These are phyloP conservation scores for Omphaloscelis lunosa DNA, from an alignment of 2,888 invertebrate species.

Conservation along the genomic window DNA sequence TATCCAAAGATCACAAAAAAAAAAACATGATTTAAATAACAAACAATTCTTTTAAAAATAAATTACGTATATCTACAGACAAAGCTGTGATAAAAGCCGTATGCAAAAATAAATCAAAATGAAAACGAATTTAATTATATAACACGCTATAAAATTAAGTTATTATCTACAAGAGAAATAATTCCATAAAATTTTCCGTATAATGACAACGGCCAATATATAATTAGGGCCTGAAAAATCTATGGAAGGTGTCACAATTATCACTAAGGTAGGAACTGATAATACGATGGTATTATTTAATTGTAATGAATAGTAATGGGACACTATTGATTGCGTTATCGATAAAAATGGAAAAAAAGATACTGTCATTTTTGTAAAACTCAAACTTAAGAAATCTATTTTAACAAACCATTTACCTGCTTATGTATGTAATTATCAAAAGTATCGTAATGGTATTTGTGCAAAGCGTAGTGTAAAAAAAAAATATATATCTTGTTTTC, in stretches of 20 bases:
- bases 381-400: background rate
- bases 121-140: slow-evolving; percentile 46
- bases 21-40: background rate
- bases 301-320: slow-evolving; percentile 54
- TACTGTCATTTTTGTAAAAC: background rate
- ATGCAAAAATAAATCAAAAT: slow-evolving; percentile 52
- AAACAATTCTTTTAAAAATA: too few relatives aligned
- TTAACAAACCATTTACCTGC: too few relatives aligned
- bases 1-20: background rate
- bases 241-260: slow-evolving; percentile 51
- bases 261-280: slow-evolving; percentile 40
- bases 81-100: background rate
- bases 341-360: slow-evolving; percentile 20
- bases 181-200: slow-evolving; percentile 36
- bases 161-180: slow-evolving; percentile 45
- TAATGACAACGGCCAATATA: slow-evolving; percentile 48
- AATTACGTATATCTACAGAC: background rate
- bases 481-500: background rate
- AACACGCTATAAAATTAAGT: slow-evolving; percentile 48
- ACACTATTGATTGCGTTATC: slow-evolving; percentile 20
- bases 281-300: slow-evolving; percentile 60
- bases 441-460: too few relatives aligned
- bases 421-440: background rate
- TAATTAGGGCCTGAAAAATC: slow-evolving; percentile 58
- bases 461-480: background rate